Conservation (phyloP, 2,113 vertebrate species). For the Vombatus ursinus region DNA sequence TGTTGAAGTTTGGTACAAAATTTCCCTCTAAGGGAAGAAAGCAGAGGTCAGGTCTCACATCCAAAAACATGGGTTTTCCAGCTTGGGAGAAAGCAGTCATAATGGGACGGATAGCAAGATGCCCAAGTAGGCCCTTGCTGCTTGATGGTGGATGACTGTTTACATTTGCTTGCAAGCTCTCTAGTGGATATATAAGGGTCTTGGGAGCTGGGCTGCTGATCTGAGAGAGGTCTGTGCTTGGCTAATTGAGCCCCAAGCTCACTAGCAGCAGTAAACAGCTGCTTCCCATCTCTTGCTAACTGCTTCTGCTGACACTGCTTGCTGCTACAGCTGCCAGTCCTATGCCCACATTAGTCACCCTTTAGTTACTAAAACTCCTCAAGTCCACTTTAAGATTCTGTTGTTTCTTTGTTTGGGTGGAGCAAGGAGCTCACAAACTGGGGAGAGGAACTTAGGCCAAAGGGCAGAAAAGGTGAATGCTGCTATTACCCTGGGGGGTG, state of each 20-base stretch:
- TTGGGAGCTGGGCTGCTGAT: background rate
- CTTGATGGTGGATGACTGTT: background rate
- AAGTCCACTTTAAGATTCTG: background rate
- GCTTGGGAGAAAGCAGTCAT: background rate
- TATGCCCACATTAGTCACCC: background rate
- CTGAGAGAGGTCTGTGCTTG: background rate
- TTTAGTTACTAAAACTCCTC: background rate
- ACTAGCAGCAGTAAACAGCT: background rate
- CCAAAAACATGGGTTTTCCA: background rate
- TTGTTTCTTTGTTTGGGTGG: background rate
- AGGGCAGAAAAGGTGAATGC: background rate
- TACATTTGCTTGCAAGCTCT: background rate
- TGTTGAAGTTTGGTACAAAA: background rate
- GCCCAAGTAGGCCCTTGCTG: background rate
- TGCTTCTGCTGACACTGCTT: background rate
- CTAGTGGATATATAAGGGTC: background rate
- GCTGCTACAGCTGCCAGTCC: background rate
- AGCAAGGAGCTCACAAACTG: background rate
- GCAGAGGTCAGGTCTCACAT: background rate
- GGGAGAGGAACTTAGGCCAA: background rate
- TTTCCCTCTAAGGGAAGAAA: background rate
- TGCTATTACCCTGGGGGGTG: background rate
- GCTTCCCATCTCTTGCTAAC: background rate
- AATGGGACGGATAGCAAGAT: background rate
- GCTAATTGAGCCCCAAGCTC: background rate